These are phyloP conservation scores for Drosophila sturtevanti DNA, from an alignment of 1,140 invertebrate species.

Conservation along the genomic window DNA sequence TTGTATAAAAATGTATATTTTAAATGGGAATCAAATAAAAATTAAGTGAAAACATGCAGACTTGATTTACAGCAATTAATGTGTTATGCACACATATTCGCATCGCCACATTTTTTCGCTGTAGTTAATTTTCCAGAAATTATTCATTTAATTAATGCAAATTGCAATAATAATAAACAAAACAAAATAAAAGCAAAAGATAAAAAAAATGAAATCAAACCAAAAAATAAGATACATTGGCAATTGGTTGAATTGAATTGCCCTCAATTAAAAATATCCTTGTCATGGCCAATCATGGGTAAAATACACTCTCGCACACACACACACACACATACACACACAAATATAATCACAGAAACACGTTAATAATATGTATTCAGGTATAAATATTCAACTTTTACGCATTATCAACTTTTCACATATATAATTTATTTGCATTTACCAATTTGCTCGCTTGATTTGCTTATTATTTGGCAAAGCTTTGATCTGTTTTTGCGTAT, in stretches of 20 bases:
- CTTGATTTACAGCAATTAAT: conserved; percentile 20
- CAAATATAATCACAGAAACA: too few relatives aligned
- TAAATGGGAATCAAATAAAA: conserved; percentile 8
- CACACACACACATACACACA: not conserved
- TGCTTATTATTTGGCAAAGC: conserved; percentile 40
- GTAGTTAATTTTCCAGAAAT: conserved; percentile 3
- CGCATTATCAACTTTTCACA: conserved; percentile 41
- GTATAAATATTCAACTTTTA: conserved; percentile 34
- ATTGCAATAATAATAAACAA: not conserved
- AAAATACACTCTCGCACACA: not conserved
- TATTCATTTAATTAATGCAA: conserved; percentile 28
- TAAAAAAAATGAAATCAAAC: conserved; percentile 11
- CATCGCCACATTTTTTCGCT: not conserved
- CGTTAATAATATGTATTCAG: conserved; percentile 1
- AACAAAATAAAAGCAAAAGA: not conserved
- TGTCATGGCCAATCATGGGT: conserved; percentile 9
- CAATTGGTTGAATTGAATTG: not conserved
- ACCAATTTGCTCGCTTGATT: conserved; percentile 70
- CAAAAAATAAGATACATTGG: not conserved
- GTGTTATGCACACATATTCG: not conserved
- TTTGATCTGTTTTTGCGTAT: conserved; percentile 52
- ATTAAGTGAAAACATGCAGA: not conserved
- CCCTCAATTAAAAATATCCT: conserved; percentile 26
- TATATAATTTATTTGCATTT: conserved; percentile 44
- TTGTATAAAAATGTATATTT: not conserved